Base-by-base conservation (phyloP, 2,888 invertebrate genomes). In the Drosophila prolongata region DNA sequence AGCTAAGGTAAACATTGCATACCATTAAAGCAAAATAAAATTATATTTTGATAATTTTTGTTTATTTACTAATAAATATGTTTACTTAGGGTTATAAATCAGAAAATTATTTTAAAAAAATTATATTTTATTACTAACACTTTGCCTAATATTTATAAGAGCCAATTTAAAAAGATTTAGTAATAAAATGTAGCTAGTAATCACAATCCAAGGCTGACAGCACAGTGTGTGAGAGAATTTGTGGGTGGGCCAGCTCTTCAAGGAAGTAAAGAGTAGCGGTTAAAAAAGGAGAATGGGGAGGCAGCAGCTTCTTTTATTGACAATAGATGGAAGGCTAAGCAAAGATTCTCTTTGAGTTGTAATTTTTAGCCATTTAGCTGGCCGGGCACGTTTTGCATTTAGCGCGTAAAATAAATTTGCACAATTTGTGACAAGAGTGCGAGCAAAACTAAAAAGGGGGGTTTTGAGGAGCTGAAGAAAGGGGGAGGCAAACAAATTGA, bases 331-430 rank as follows among this genome's bases (percentile, higher is more conserved):
- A 46, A 16, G 71, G 49, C 62, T 64, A 70, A 71, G 71, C 52
- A 57, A 61, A 46, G 54, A 72, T 58, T 72, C 71, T 42, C 57
- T 65, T 65, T 54, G 69, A 67, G 64, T 52, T 71, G 70, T 81
- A 87, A 86, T 86, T 83, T 77, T 77, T 81, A 77, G 74, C 76
- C 88, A 86, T 86, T 86, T 81, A 83, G 77, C 80, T 86, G 86
- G 81, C 87, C 75, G 74, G 78, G 79, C 86, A 86, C 86, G 86
- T 86, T 83, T 85, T 80, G 85, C 85, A 84, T 87, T 87, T 87
- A 84, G 87, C 80, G 86, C 80, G 82, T 85, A 85, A 85, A 82
- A 87, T 87, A 85, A 85, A 87, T 85, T 87, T 85, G 83, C 87
- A 82, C 87, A 85, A 87, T 85, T 85, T 85, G 83, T 81, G 85